Conservation (phyloP, 2,888 invertebrate species). For the Dasysyrphus albostriatus region DNA sequence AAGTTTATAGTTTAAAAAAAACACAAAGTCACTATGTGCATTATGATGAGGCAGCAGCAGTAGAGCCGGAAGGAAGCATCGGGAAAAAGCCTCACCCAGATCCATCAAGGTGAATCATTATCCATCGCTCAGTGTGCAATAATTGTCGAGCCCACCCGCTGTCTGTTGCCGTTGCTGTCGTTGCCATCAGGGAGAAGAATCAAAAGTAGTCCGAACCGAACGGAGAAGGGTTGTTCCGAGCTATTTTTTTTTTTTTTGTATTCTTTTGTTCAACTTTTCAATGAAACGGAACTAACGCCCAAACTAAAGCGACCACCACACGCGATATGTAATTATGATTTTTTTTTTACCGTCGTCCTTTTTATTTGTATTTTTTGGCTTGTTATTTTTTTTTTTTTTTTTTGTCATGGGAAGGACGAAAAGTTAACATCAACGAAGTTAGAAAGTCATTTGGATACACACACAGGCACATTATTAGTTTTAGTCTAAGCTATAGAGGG, state of each 20-base stretch:
- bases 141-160: slow-evolving; percentile 57
- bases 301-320: slow-evolving; percentile 71
- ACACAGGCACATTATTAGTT: neutral
- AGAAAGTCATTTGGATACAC: slow-evolving; percentile 65
- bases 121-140: slow-evolving; percentile 54
- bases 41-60: slow-evolving; percentile 16
- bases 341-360: slow-evolving; percentile 35
- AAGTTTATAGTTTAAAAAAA: slow-evolving; percentile 28
- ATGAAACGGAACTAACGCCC: slow-evolving; percentile 74
- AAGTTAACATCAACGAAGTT: slow-evolving; percentile 66
- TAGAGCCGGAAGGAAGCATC: slow-evolving; percentile 64
- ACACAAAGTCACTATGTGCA: slow-evolving; percentile 54
- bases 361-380: slow-evolving; percentile 22
- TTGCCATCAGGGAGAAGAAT: slow-evolving; percentile 25
- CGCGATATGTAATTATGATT: slow-evolving; percentile 71
- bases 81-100: slow-evolving; percentile 69
- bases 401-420: slow-evolving; percentile 38
- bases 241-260: neutral
- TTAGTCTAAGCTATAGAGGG: slow-evolving; percentile 28
- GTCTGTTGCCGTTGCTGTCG: slow-evolving; percentile 11
- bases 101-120: slow-evolving; percentile 76
- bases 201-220: slow-evolving; percentile 25
- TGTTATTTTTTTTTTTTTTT: slow-evolving; percentile 7
- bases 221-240: slow-evolving; percentile 58
- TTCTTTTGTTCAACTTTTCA: slow-evolving; percentile 57